A percentile compares a stretch with the other conserved stretches of the same genome.
These are phyloP conservation scores for Agrochola circellaris DNA, from an alignment of 2,888 invertebrate species.

Conservation along the genomic window DNA sequence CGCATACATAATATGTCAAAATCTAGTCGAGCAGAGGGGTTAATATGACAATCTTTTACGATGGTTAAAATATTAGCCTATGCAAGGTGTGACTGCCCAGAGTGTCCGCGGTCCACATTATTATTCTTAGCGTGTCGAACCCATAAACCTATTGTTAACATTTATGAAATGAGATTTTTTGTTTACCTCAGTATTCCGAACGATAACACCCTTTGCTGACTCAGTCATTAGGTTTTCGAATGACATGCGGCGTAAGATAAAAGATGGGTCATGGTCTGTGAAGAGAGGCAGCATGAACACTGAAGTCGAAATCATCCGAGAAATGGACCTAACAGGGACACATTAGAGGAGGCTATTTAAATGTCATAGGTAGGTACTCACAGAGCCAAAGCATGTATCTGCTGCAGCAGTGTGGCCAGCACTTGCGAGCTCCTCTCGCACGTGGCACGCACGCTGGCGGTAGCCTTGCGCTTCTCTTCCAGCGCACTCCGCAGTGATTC, in stretches of 20 bases:
- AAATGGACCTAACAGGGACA: neutral
- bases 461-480: slow-evolving; percentile 85
- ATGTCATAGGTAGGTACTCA: slow-evolving; percentile 55
- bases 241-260: too few relatives aligned
- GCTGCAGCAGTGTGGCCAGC: slow-evolving; percentile 75
- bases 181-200: too few relatives aligned
- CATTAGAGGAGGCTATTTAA: neutral
- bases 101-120: too few relatives aligned
- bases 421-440: slow-evolving; percentile 75
- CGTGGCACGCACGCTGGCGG: slow-evolving; percentile 76
- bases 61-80: too few relatives aligned
- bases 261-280: neutral
- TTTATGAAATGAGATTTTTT: too few relatives aligned
- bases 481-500: slow-evolving; percentile 89
- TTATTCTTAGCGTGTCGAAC: too few relatives aligned
- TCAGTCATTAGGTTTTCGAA: too few relatives aligned
- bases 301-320: neutral
- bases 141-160: too few relatives aligned
- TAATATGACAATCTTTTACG: too few relatives aligned
- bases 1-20: neutral
- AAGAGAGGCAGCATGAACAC: neutral
- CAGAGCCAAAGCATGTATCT: slow-evolving; percentile 80
- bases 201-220: too few relatives aligned
- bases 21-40: neutral
- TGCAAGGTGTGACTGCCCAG: too few relatives aligned